Evolutionary conservation across 2,113 vertebrate species (phyloP).

Genomic region (Phyllostomus hastatus): DNA sequence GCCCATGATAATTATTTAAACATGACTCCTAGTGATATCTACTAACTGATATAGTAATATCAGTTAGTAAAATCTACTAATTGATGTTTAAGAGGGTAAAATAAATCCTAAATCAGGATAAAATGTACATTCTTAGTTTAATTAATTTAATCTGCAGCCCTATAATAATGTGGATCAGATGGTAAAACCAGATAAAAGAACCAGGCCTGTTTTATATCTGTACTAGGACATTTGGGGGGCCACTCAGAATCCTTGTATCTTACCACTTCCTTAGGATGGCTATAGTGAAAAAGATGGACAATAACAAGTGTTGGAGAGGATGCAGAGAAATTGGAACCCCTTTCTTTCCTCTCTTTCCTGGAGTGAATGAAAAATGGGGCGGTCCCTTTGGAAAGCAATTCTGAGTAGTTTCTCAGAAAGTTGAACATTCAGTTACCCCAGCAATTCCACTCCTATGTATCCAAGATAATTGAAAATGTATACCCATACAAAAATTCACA

Average conservation of each 20-base stretch:
- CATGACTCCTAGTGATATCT: accelerated
- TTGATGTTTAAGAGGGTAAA: background rate
- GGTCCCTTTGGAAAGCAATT: background rate
- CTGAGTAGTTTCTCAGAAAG: background rate
- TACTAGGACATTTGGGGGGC: background rate
- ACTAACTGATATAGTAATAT: background rate
- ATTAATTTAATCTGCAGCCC: background rate
- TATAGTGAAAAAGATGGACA: background rate
- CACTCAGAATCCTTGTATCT: background rate
- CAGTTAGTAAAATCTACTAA: too few species aligned
- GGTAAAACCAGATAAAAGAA: background rate
- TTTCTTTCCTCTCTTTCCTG: background rate
- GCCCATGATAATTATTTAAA: background rate
- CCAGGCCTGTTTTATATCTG: background rate
- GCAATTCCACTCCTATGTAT: background rate
- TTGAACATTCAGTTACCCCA: background rate
- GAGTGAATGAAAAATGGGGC: background rate
- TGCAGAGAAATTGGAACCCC: background rate
- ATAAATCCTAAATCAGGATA: background rate
- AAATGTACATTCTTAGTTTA: background rate
- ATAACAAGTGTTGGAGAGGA: background rate
- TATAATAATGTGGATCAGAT: background rate
- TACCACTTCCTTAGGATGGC: background rate
- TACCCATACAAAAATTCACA: background rate
- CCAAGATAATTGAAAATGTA: background rate